Evolutionary conservation across 2,888 invertebrate species (phyloP).

Genomic region (Acronicta leporina): DNA sequence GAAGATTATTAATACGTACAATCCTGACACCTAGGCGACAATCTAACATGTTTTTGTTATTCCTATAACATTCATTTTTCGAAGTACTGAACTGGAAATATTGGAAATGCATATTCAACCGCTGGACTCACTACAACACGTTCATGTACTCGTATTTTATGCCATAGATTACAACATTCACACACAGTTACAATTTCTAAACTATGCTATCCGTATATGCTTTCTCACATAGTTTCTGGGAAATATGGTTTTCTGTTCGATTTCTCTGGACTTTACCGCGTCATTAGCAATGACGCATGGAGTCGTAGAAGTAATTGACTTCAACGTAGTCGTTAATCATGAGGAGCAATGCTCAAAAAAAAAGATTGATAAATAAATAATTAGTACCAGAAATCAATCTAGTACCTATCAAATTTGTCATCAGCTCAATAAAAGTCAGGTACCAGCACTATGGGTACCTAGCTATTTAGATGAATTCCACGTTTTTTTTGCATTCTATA

Average conservation of each 20-base stretch:
- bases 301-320: no score
- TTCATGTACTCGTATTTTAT: background rate
- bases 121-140: background rate
- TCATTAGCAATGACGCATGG: no score
- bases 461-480: no score
- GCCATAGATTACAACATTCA: background rate
- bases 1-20: background rate
- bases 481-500: no score
- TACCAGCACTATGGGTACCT: no score
- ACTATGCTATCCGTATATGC: background rate
- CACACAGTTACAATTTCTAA: conserved; percentile 5
- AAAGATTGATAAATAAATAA: no score
- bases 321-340: no score
- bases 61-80: conserved; percentile 2
- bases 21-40: background rate
- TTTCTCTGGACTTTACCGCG: no score
- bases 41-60: background rate
- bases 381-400: no score
- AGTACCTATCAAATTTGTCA: no score
- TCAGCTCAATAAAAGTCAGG: no score
- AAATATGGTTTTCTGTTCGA: background rate
- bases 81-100: background rate
- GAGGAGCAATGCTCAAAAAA: no score
- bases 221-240: conserved; percentile 1
- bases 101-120: conserved; percentile 1